These are phyloP conservation scores for Sebastes vulpes DNA, from an alignment of 2,797 vertebrate species.

Conservation along the genomic window DNA sequence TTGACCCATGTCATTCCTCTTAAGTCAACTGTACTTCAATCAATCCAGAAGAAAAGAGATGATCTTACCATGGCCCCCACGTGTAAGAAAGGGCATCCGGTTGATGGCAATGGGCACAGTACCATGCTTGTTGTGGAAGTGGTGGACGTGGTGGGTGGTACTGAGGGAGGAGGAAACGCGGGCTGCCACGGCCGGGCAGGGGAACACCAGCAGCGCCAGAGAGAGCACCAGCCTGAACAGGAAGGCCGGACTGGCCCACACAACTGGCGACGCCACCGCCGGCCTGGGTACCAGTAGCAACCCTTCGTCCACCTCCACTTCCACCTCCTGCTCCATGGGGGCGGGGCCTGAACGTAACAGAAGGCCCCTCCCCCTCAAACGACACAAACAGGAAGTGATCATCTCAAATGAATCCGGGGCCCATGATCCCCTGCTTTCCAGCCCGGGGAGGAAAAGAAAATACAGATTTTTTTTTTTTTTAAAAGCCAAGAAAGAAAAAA, in stretches of 20 bases:
- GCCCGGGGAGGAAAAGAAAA: conserved; percentile 54
- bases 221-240: conserved; percentile 83
- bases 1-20: conserved; percentile 24
- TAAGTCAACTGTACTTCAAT: conserved; percentile 4
- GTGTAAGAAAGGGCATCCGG: conserved; percentile 95
- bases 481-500: conserved; percentile 58
- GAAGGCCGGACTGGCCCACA: conserved; percentile 80
- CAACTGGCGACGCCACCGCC: conserved; percentile 64
- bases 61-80: conserved; percentile 94
- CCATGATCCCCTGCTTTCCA: conserved; percentile 83
- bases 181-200: conserved; percentile 89
- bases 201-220: conserved; percentile 86
- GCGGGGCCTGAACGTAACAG: conserved; percentile 68
- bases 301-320: conserved; percentile 72
- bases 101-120: conserved; percentile 98
- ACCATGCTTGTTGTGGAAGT: conserved; percentile 97
- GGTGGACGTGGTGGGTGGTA: conserved; percentile 96
- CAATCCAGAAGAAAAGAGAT: not conserved
- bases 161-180: conserved; percentile 95
- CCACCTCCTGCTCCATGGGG: conserved; percentile 72
- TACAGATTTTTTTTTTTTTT: not conserved
- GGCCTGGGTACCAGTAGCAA: conserved; percentile 62
- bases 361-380: conserved; percentile 82
- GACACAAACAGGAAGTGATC: conserved; percentile 83
- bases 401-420: conserved; percentile 84